Evolutionary conservation across 1,140 invertebrate species (phyloP).

Genomic region (Psix sp.): DNA sequence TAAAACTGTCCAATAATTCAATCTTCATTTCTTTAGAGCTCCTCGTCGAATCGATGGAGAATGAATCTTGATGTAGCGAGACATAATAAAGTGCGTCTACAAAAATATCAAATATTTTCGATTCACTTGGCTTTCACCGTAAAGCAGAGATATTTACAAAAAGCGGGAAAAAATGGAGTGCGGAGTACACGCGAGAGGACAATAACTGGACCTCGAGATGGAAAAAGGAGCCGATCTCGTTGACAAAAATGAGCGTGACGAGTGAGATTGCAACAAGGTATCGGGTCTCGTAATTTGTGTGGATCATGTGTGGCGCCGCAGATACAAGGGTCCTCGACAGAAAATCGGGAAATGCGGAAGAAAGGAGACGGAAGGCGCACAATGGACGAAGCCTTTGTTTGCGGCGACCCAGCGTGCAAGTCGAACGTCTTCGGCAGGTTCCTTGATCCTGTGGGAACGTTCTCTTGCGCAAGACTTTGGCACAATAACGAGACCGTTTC

Average conservation of each 20-base stretch:
- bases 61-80: not conserved
- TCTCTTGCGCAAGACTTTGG: constrained; percentile 59
- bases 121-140: constrained; percentile 10
- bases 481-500: constrained; percentile 44
- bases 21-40: not conserved
- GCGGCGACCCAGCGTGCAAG: constrained; percentile 30
- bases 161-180: constrained; percentile 1
- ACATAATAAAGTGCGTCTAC: constrained; percentile 4
- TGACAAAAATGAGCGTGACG: constrained; percentile 21
- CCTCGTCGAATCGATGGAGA: not conserved
- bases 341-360: constrained; percentile 44
- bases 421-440: constrained; percentile 58
- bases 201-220: constrained; percentile 7
- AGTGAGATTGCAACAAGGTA: constrained; percentile 25
- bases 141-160: not conserved
- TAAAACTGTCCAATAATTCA: constrained; percentile 2
- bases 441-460: constrained; percentile 63
- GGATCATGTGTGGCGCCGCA: constrained; percentile 17
- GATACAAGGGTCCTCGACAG: constrained; percentile 3
- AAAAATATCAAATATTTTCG: constrained; percentile 25
- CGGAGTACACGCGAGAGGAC: not conserved
- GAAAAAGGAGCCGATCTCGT: constrained; percentile 12
- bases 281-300: constrained; percentile 24
- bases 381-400: constrained; percentile 24
- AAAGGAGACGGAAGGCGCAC: constrained; percentile 27